These are phyloP conservation scores for Dexiosoma caninum DNA, from an alignment of 2,888 invertebrate genomes.

Conservation along the genomic window DNA sequence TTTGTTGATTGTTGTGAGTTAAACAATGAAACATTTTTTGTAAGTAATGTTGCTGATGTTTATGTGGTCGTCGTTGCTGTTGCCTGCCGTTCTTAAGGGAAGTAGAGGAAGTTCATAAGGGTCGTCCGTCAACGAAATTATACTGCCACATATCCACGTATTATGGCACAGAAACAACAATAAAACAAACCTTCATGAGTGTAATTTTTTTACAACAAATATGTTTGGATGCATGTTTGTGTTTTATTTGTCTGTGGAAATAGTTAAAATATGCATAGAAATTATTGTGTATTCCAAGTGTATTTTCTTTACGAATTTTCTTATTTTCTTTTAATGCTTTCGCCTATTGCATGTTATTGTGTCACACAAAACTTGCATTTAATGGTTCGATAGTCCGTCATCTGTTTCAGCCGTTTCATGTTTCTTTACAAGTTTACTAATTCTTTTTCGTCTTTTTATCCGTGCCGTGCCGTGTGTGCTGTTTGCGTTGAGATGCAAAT, in stretches of 20 bases:
- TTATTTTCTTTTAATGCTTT: conserved; percentile 2
- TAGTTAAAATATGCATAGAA: conserved; percentile 39
- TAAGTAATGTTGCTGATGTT: conserved; percentile 16
- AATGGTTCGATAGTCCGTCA: conserved; percentile 41
- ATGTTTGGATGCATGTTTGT: no score
- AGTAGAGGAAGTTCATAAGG: conserved; percentile 61
- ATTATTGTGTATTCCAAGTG: conserved; percentile 34
- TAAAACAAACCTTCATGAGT: background rate
- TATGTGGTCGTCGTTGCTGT: conserved; percentile 42
- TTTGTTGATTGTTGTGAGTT: conserved; percentile 4
- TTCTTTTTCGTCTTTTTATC: background rate
- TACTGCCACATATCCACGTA: background rate
- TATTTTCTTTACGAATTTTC: conserved; percentile 30
- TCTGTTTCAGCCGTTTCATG: conserved; percentile 49
- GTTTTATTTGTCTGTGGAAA: conserved; percentile 3
- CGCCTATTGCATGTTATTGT: conserved; percentile 30
- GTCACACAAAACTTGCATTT: conserved; percentile 25
- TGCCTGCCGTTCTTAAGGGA: conserved; percentile 29
- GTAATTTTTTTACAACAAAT: background rate
- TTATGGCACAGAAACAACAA: conserved; percentile 14
- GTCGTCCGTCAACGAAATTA: conserved; percentile 45
- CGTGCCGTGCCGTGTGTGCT: conserved; percentile 18
- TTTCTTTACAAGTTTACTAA: background rate
- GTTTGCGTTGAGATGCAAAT: conserved; percentile 50
- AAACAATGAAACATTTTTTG: background rate